Percentiles rank a stretch among this genome's conserved stretches.
These are phyloP conservation scores for Dorcus hopei DNA, from an alignment of 2,888 invertebrate species.

Conservation along the genomic window DNA sequence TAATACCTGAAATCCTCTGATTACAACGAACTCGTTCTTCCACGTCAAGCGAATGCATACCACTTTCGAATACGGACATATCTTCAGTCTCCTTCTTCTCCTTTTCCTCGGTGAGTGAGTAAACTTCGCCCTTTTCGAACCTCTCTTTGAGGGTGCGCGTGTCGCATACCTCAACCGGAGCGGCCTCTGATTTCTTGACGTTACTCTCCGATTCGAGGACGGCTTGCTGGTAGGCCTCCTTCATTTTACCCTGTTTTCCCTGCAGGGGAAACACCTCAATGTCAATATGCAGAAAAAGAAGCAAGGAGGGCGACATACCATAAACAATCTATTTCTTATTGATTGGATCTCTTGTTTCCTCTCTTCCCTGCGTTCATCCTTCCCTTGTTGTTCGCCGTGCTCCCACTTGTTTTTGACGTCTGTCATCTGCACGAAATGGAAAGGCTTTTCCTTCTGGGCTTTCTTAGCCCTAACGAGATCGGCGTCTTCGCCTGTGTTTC, in stretches of 20 bases:
- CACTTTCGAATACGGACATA: constrained; percentile 75
- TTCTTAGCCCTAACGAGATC: constrained; percentile 59
- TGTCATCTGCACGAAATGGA: constrained; percentile 78
- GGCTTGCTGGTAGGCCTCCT: constrained; percentile 89
- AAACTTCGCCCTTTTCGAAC: constrained; percentile 76
- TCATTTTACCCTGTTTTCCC: constrained; percentile 87
- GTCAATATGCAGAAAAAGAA: neutral
- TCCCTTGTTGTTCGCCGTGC: constrained; percentile 55
- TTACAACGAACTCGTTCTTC: neutral
- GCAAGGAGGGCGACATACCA: constrained; percentile 53
- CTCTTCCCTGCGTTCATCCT: constrained; percentile 72
- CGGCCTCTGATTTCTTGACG: constrained; percentile 52
- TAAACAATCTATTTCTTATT: constrained; percentile 78
- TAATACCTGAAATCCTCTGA: constrained; percentile 61
- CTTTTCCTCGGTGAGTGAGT: constrained; percentile 57
- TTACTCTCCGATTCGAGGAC: constrained; percentile 72
- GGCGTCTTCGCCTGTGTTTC: constrained; percentile 58
- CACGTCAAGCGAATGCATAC: constrained; percentile 45
- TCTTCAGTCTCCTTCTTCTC: constrained; percentile 62
- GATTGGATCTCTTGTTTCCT: constrained; percentile 86
- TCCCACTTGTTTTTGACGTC: constrained; percentile 83
- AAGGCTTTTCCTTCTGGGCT: constrained; percentile 68
- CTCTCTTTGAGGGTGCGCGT: constrained; percentile 60
- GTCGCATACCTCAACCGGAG: constrained; percentile 56
- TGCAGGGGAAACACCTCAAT: constrained; percentile 35